phyloP scores from a whole-genome alignment of 1,140 invertebrate genomes.

The Drosophila mayri region DNA sequence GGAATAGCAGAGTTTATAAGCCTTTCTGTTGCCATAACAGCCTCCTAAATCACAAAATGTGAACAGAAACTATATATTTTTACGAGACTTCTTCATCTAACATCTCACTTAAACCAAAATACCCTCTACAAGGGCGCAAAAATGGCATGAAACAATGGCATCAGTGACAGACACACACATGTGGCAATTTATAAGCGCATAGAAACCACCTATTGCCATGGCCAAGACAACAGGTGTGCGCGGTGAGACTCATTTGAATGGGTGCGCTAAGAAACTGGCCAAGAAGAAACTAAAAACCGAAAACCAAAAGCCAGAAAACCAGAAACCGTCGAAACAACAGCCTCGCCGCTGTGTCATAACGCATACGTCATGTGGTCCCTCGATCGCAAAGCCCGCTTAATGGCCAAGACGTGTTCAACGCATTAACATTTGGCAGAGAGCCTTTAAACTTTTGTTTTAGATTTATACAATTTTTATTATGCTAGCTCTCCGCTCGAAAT shows the following conservation, averaged over 20 bases:
- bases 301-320: conserved; percentile 3
- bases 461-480: conserved; percentile 62
- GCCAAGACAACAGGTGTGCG: conserved; percentile 76
- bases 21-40: not conserved
- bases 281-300: conserved; percentile 58
- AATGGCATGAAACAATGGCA: conserved; percentile 40
- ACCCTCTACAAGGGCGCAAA: conserved; percentile 4
- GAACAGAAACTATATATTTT: not conserved
- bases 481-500: conserved; percentile 7
- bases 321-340: conserved; percentile 43
- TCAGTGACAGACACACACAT: conserved; percentile 45
- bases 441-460: conserved; percentile 71
- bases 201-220: conserved; percentile 69
- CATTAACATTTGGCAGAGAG: conserved; percentile 70
- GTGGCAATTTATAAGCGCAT: conserved; percentile 64
- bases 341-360: conserved; percentile 71
- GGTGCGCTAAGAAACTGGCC: conserved; percentile 62
- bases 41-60: not conserved
- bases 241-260: conserved; percentile 62
- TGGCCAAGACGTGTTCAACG: conserved; percentile 81
- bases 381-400: conserved; percentile 43
- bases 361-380: conserved; percentile 72
- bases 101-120: not conserved
- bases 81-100: not conserved
- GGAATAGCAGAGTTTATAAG: not conserved